Conservation (phyloP, 2,888 invertebrate genomes). For the Escarpia spicata region DNA sequence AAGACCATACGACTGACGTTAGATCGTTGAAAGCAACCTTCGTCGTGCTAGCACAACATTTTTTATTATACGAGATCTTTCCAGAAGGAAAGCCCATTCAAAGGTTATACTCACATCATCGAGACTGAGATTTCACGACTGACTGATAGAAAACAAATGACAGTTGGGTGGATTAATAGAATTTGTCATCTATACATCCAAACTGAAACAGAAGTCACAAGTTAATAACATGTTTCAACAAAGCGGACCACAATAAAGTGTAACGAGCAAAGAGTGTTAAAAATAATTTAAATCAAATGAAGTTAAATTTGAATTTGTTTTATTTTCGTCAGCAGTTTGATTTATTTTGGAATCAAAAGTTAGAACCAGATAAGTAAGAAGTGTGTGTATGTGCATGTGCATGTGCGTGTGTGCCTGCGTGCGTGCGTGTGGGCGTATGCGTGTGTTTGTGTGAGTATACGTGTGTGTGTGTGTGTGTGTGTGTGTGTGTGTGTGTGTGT, state of each 20-base stretch:
- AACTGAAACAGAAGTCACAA: neutral
- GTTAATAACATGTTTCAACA: neutral
- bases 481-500: no score
- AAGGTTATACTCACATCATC: neutral
- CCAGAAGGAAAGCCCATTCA: neutral
- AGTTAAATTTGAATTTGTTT: neutral
- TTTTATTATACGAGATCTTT: neutral
- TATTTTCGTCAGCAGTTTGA: neutral
- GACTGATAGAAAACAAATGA: neutral
- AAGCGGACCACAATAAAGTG: neutral
- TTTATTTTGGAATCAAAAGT: neutral
- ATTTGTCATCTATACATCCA: neutral
- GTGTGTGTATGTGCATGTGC: no score
- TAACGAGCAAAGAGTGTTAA: no score
- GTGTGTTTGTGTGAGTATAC: no score
- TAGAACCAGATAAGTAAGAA: no score
- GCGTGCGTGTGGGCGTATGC: no score
- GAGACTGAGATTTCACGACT: conserved; percentile 1
- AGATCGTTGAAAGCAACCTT: neutral
- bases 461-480: no score
- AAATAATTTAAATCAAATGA: neutral
- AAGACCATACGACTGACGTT: neutral
- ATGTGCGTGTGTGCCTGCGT: no score
- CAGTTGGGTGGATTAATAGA: neutral
- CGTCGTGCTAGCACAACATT: neutral